Conservation (phyloP, 2,113 vertebrate species). For the Arothron firmamentum region DNA sequence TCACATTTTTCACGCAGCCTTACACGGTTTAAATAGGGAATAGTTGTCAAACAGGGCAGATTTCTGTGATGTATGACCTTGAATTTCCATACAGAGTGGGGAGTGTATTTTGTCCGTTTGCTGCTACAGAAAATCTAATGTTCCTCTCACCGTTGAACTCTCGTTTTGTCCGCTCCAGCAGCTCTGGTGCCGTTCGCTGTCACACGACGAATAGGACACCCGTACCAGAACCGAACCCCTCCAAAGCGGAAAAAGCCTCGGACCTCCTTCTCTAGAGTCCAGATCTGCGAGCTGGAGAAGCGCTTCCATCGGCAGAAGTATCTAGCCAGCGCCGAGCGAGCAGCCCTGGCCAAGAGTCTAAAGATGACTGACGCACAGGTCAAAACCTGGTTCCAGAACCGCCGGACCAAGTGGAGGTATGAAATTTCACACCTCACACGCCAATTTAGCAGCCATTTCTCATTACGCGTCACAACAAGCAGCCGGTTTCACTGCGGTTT, state of each 20-base stretch:
- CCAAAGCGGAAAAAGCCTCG: constrained; percentile 98
- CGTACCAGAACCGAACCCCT: constrained; percentile 82
- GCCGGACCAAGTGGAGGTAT: constrained; percentile 85
- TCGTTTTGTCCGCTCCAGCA: constrained; percentile 69
- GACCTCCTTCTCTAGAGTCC: constrained; percentile 94
- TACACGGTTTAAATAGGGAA: constrained; percentile 25
- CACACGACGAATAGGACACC: constrained; percentile 96
- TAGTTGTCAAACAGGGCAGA: constrained; percentile 24
- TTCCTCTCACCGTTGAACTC: constrained; percentile 26
- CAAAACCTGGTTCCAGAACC: constrained; percentile 82
- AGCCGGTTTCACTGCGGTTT: background rate
- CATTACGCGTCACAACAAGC: background rate
- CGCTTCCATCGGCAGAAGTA: constrained; percentile 98
- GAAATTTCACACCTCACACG: background rate
- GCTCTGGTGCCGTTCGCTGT: constrained; percentile 95
- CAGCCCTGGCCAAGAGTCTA: constrained; percentile 89
- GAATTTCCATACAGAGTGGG: constrained; percentile 31
- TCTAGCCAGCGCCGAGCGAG: constrained; percentile 91
- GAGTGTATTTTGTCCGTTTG: constrained; percentile 27
- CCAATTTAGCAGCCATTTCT: background rate
- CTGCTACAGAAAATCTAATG: constrained; percentile 14
- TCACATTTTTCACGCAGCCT: constrained; percentile 24
- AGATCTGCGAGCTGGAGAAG: constrained; percentile 98
- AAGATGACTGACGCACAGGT: constrained; percentile 99
- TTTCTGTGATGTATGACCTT: constrained; percentile 33